Evolutionary conservation across 2,113 vertebrate genomes (phyloP).

Genomic region (Alces alces): DNA sequence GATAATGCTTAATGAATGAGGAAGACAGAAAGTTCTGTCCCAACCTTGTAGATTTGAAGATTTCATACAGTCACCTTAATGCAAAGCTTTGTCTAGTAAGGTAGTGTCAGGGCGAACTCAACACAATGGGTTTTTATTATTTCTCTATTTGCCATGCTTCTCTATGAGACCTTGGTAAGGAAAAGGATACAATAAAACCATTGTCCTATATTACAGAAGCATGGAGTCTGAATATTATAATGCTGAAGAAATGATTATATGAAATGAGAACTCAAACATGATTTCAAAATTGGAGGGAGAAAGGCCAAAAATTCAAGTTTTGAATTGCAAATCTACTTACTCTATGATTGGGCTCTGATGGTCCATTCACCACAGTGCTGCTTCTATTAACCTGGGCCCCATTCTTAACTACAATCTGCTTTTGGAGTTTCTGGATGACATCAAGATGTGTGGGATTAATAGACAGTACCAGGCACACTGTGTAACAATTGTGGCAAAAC

Average conservation of each 20-base stretch:
- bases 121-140: not conserved
- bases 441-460: constrained; percentile 83
- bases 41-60: not conserved
- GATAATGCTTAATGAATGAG: not conserved
- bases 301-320: constrained; percentile 72
- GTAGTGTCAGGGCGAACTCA: not conserved
- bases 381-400: constrained; percentile 74
- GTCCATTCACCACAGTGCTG: constrained; percentile 70
- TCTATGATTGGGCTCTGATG: constrained; percentile 75
- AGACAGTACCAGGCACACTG: constrained; percentile 73
- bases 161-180: not conserved
- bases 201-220: not conserved
- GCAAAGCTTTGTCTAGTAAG: not conserved
- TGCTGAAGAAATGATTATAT: constrained; percentile 67
- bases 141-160: not conserved
- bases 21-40: not conserved
- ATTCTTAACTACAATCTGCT: constrained; percentile 78
- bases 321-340: constrained; percentile 73
- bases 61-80: not conserved
- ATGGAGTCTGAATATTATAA: constrained; percentile 42
- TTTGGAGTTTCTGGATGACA: constrained; percentile 78
- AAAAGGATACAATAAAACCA: constrained; percentile 16
- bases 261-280: constrained; percentile 66
- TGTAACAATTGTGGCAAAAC: constrained; percentile 68
- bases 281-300: constrained; percentile 67